phyloP scores from a whole-genome alignment of 2,113 vertebrate genomes.

The Gallinago paraguaiae region DNA sequence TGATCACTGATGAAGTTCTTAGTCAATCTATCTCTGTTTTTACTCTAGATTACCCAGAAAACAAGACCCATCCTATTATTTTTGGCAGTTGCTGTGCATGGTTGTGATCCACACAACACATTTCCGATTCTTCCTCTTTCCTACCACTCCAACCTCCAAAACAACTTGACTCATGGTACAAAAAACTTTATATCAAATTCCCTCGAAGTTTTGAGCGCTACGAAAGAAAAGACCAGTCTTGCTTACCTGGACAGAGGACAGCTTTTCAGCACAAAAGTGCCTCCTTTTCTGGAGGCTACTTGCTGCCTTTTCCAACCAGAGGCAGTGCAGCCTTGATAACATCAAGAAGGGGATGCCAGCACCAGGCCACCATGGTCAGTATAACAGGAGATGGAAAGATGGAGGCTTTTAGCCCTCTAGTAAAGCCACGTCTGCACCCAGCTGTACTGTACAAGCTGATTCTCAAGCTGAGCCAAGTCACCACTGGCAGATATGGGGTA shows the following conservation, averaged over 20 bases:
- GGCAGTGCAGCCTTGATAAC: neutral
- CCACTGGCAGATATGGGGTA: constrained; percentile 31
- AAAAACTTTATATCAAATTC: neutral
- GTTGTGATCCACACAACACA: neutral
- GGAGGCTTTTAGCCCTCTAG: neutral
- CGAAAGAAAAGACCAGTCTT: neutral
- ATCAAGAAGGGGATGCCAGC: neutral
- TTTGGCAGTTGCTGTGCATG: neutral
- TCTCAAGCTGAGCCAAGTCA: neutral
- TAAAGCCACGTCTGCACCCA: neutral
- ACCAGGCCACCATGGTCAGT: neutral
- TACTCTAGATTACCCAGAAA: neutral
- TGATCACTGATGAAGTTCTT: neutral
- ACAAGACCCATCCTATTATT: neutral
- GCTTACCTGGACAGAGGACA: neutral
- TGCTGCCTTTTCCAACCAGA: neutral
- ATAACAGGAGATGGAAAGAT: neutral
- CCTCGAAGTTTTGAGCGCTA: neutral
- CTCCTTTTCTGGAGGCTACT: neutral
- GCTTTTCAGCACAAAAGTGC: neutral
- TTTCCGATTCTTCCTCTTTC: neutral
- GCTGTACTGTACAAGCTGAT: neutral
- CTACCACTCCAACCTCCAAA: neutral
- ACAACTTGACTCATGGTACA: neutral
- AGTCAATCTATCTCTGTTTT: neutral